Percentiles rank a stretch among this genome's conserved stretches.
Evolutionary conservation across 1,140 invertebrate genomes (phyloP).

Genomic region (Euura saliciscinereae): DNA sequence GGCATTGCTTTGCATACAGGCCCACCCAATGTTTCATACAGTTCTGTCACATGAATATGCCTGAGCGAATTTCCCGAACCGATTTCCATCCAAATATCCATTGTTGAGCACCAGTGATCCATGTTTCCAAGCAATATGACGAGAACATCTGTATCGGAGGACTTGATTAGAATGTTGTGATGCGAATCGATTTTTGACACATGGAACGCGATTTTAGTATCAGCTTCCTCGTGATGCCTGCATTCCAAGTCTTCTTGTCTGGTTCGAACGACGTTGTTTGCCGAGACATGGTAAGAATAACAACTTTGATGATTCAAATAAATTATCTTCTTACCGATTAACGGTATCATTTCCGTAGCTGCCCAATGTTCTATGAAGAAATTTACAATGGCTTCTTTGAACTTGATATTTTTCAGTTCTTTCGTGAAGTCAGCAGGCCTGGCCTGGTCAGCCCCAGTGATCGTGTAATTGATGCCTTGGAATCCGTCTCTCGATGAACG

Average conservation of each 20-base stretch:
- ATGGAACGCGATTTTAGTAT: slow-evolving; percentile 26
- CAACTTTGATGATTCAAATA: slow-evolving; percentile 34
- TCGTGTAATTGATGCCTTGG: slow-evolving; percentile 14
- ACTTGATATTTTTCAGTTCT: slow-evolving; percentile 37
- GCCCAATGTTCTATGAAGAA: slow-evolving; percentile 35
- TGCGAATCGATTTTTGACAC: slow-evolving; percentile 29
- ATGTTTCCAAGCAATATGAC: slow-evolving; percentile 31
- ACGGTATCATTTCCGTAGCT: slow-evolving; percentile 28
- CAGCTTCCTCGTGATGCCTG: slow-evolving; percentile 22
- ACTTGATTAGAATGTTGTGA: slow-evolving; percentile 26
- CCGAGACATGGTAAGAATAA: slow-evolving; percentile 26
- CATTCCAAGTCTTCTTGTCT: slow-evolving; percentile 33
- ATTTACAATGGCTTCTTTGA: slow-evolving; percentile 35
- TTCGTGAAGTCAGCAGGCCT: slow-evolving; percentile 25
- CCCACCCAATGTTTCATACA: slow-evolving; percentile 37
- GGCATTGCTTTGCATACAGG: slow-evolving; percentile 36
- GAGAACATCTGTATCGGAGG: slow-evolving; percentile 32
- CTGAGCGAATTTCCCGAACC: slow-evolving; percentile 36
- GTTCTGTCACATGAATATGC: slow-evolving; percentile 34
- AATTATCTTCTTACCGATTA: slow-evolving; percentile 35
- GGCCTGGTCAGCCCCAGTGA: slow-evolving; percentile 21
- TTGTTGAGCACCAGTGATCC: slow-evolving; percentile 10
- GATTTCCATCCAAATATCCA: slow-evolving; percentile 31
- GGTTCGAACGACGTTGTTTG: slow-evolving; percentile 25
- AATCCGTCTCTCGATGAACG: slow-evolving; percentile 9